phyloP scores from a whole-genome alignment of 2,113 vertebrate species.

The Paralichthys olivaceus region DNA sequence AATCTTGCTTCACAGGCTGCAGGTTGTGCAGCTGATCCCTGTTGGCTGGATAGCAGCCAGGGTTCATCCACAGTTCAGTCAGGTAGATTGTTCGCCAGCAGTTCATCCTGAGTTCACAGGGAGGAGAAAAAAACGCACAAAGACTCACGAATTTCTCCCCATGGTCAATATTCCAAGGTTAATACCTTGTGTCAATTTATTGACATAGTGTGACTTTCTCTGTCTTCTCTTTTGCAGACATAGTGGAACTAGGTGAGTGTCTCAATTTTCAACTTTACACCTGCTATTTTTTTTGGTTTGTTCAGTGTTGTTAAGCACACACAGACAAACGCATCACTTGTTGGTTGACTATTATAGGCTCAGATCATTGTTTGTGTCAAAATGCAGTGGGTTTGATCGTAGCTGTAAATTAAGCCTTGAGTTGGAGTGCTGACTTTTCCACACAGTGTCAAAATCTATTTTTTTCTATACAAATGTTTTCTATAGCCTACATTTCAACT shows the following conservation, averaged over 20 bases:
- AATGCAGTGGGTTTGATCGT: neutral
- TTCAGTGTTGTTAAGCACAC: slow-evolving; percentile 5
- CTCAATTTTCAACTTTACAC: slow-evolving; percentile 53
- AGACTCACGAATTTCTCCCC: slow-evolving; percentile 68
- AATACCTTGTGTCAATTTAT: slow-evolving; percentile 66
- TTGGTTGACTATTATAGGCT: neutral
- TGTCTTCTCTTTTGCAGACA: slow-evolving; percentile 71
- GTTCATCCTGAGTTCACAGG: slow-evolving; percentile 59
- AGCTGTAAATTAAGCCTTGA: neutral
- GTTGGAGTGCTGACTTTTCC: neutral
- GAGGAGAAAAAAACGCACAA: slow-evolving; percentile 49
- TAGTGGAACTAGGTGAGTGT: slow-evolving; percentile 75
- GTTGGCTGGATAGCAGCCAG: slow-evolving; percentile 55
- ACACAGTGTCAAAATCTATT: neutral
- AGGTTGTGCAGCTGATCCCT: slow-evolving; percentile 46
- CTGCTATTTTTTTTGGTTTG: slow-evolving; percentile 8
- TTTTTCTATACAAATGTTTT: too few species aligned
- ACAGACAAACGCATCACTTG: neutral
- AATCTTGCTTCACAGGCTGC: slow-evolving; percentile 38
- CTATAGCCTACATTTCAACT: too few species aligned
- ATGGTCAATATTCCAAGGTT: slow-evolving; percentile 75
- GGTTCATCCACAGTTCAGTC: slow-evolving; percentile 70
- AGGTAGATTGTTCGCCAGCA: slow-evolving; percentile 63
- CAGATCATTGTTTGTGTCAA: neutral
- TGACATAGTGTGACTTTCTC: slow-evolving; percentile 60